Evolutionary conservation across 2,888 invertebrate species (phyloP).

Genomic region (Linnaemya tessellans): DNA sequence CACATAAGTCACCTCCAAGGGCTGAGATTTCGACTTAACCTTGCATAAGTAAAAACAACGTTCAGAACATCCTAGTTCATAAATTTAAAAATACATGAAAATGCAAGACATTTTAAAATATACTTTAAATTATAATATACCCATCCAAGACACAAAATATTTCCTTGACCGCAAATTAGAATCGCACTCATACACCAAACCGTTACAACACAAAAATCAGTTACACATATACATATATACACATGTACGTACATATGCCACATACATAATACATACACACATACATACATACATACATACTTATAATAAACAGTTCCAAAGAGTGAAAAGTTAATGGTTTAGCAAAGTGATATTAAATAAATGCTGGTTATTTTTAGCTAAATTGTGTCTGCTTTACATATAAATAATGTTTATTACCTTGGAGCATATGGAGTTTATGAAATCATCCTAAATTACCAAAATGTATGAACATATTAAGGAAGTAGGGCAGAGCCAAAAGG

Average conservation of each 20-base stretch:
- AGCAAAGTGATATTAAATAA: not conserved
- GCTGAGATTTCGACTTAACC: too few relatives aligned
- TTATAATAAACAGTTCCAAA: conserved; percentile 7
- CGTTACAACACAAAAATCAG: not conserved
- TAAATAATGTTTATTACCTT: conserved; percentile 85
- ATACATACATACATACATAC: not conserved
- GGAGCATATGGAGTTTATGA: conserved; percentile 89
- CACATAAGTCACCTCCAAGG: too few relatives aligned
- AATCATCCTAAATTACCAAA: conserved; percentile 86
- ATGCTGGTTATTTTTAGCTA: conserved; percentile 16
- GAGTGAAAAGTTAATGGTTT: not conserved
- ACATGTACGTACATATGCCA: not conserved
- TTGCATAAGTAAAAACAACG: too few relatives aligned
- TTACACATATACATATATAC: not conserved
- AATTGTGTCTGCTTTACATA: conserved; percentile 38
- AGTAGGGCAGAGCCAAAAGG: conserved; percentile 60
- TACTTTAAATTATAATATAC: too few relatives aligned
- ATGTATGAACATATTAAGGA: conserved; percentile 60
- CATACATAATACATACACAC: not conserved
- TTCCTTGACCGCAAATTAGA: not conserved
- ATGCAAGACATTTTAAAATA: not conserved
- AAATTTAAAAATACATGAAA: too few relatives aligned
- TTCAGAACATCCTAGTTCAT: too few relatives aligned
- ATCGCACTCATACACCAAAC: not conserved
- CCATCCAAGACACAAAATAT: not conserved